Base-by-base conservation (phyloP, 2,797 vertebrate species). In the Caiman crocodilus region DNA sequence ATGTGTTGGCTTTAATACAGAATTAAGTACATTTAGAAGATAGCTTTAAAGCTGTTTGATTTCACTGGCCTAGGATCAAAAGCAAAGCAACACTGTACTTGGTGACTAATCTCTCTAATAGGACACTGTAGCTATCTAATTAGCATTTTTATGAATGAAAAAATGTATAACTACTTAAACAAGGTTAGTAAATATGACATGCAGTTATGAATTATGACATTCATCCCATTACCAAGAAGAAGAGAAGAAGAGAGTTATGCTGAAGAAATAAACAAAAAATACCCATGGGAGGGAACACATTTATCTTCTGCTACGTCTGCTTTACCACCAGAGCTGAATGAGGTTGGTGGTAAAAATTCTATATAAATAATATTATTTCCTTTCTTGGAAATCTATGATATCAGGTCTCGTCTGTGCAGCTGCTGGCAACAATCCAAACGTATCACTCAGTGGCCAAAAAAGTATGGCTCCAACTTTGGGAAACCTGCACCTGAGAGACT, bases 61-160 rank as follows among this genome's bases (percentile, higher is more conserved):
- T 85, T 94, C 92, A 90, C 5, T 30, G 26, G 35, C 79, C 28
- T 86, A 90, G 20, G 30, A 95, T 75, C 1, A 63, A 81, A 94
- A 89, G 50, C 88, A 84, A 77, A 2, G 21, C 26, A 55, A 89
- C 64, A 92, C 77, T 94, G 92, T 14, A 94, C 82, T 79, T 82
- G 85, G 82, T 63, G 30, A 87, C 87, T 95, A 93, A 92, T 93
- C 81, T 74, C 80, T 61, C 58, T 65, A 95, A 84, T 50, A 65
- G 65, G 71, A 87, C 79, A 83, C 87, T 85, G 17, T 2, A 69
- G 74, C 32, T 71, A 79, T 18, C 74, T 90, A 96, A 92, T 87
- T 74, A 95, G 79, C n/a, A 59, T 73, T 84, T 81, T 79, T 25
- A 76, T 6, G 2, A 90, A 85, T 28, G 84, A 76, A 91, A 93